Percentiles rank a stretch among this genome's conserved stretches.
Conservation (phyloP, 2,888 invertebrate genomes). For the Shargacucullia verbasci region DNA sequence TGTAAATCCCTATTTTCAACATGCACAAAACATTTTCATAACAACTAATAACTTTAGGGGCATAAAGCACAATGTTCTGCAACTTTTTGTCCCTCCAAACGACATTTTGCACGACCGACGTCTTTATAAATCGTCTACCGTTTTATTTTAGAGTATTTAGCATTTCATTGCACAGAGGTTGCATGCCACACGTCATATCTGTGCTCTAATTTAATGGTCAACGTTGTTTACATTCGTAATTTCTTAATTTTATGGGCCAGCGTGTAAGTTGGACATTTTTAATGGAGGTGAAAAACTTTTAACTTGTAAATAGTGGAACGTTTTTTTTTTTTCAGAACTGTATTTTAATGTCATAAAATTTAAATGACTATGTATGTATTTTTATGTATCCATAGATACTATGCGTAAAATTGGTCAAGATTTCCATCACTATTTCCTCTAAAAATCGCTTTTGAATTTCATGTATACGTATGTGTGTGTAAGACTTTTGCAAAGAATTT, state of each 20-base stretch:
- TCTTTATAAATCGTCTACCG: slow-evolving; percentile 64
- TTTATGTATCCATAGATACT: too few species aligned
- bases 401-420: too few species aligned
- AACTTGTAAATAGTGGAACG: too few species aligned
- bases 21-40: slow-evolving; percentile 12
- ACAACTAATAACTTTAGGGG: slow-evolving; percentile 19
- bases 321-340: too few species aligned
- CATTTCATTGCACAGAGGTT: slow-evolving; percentile 57
- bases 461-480: too few species aligned
- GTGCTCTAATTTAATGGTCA: slow-evolving; percentile 44
- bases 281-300: slow-evolving; percentile 2
- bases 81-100: slow-evolving; percentile 37
- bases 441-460: too few species aligned
- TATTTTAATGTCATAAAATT: too few species aligned
- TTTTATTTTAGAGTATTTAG: slow-evolving; percentile 56
- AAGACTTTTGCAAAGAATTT: too few species aligned
- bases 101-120: slow-evolving; percentile 62
- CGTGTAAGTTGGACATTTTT: slow-evolving; percentile 32
- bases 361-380: too few species aligned
- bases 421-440: too few species aligned
- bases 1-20: neutral
- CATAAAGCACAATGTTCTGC: slow-evolving; percentile 19
- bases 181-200: slow-evolving; percentile 67
- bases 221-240: slow-evolving; percentile 61
- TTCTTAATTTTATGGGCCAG: slow-evolving; percentile 59